Evolutionary conservation across 2,888 invertebrate genomes (phyloP).

Genomic region (Melitaea athalia): DNA sequence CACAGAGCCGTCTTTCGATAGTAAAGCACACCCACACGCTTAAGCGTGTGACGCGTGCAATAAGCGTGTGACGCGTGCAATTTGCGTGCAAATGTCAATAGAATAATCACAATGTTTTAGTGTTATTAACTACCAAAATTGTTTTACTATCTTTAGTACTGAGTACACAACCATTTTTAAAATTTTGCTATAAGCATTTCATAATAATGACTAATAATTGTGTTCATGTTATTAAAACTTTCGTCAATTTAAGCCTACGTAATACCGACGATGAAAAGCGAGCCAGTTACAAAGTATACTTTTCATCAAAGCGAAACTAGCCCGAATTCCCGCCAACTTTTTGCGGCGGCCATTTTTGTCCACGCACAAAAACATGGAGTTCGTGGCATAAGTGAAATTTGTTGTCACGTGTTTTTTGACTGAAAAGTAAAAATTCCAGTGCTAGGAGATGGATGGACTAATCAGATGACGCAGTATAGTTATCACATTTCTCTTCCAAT

Average conservation of each 20-base stretch:
- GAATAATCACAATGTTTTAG: too few species aligned
- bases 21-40: too few species aligned
- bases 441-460: neutral
- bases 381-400: constrained; percentile 43
- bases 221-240: constrained; percentile 9
- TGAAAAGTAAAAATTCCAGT: constrained; percentile 26
- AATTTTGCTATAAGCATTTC: neutral
- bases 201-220: neutral
- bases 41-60: too few species aligned
- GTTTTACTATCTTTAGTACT: too few species aligned
- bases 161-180: too few species aligned
- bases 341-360: constrained; percentile 51
- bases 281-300: constrained; percentile 41
- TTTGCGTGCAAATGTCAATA: too few species aligned
- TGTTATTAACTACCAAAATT: too few species aligned
- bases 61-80: too few species aligned
- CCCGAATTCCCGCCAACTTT: constrained; percentile 46
- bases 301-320: constrained; percentile 47
- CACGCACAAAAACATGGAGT: constrained; percentile 49
- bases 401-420: constrained; percentile 36
- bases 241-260: constrained; percentile 5
- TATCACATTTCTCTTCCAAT: too few species aligned
- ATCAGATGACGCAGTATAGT: too few species aligned
- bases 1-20: too few species aligned
- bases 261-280: constrained; percentile 32